phyloP scores from a whole-genome alignment of 2,797 vertebrate species.

The Pterois miles region DNA sequence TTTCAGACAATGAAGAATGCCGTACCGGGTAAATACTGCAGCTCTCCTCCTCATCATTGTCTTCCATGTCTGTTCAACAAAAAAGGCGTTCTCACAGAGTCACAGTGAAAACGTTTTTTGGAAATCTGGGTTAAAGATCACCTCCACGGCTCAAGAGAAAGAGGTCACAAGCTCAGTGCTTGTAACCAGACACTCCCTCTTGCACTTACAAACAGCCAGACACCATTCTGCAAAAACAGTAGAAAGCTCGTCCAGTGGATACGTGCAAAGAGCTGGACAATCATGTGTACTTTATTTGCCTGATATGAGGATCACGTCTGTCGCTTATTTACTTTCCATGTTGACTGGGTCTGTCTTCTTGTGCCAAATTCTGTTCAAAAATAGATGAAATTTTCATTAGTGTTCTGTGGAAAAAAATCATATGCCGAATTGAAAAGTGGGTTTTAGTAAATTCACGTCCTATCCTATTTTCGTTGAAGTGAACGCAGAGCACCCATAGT shows the following conservation, averaged over 20 bases:
- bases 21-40: conserved; percentile 80
- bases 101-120: not conserved
- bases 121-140: conserved; percentile 64
- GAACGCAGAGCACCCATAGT: not conserved
- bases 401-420: not conserved
- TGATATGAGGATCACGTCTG: not conserved
- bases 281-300: not conserved
- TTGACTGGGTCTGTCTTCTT: not conserved
- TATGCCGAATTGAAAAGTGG: not conserved
- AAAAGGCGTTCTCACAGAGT: not conserved
- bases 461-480: not conserved
- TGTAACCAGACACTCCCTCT: conserved; percentile 59
- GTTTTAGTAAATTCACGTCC: not conserved
- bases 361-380: not conserved
- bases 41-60: conserved; percentile 67
- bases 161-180: conserved; percentile 31
- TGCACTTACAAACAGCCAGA: not conserved
- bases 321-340: not conserved
- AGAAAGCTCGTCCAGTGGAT: not conserved
- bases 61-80: conserved; percentile 73
- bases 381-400: too few relatives aligned
- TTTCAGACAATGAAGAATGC: not conserved
- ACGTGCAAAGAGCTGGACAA: not conserved
- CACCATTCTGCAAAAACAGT: too few relatives aligned
- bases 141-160: not conserved